Evolutionary conservation across 2,888 invertebrate species (phyloP), one percentile per base, ranked within the genome.

Genomic region (Lamellibrachia satsuma): DNA sequence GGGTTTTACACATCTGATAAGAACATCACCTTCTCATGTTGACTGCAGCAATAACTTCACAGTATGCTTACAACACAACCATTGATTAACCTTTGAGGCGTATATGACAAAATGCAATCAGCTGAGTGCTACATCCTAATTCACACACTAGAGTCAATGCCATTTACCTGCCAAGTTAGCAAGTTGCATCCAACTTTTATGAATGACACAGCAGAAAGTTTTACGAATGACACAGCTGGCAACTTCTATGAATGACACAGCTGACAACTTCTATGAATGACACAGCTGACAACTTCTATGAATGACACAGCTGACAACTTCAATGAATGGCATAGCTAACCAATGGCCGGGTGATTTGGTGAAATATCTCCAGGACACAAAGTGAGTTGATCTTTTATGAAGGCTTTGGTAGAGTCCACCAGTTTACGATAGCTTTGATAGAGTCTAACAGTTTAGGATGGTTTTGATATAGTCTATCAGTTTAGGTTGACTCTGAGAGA

Each of bases 81-180:
- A 55, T 55, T 55, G 9, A 55, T 4, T 55, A 55, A 55, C 8
- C 9, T 55, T 55, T 22, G n/a, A 75, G 75, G 75, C n/a, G 75
- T 75, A 22, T 75, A n/a, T n/a, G 75, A n/a, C 75, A 75, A 6
- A 15, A 3, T 11, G 57, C 15, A 57, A n/a, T 15, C 22, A 22
- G 3, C 75, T 3, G 6, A 22, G 75, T 75, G 15, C 22, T 11
- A 15, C 57, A 57, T 39, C 39, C 57, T 57, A 90, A 11, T 39
- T 15, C 91, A 91, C 52, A 91, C 51, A 52, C 51, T 91, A 92
- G 22, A 39, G 90, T 7, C 90, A 52, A 57, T 57, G 91, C 91
- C 91, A 91, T 57, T 52, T 52, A 27, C 11, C 91, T n/a, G 39
- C n/a, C 91, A 15, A 39, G 39, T 39, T 39, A 39, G 39, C 39